Percentiles rank a stretch among this genome's conserved stretches.
These are phyloP conservation scores for Bradypodion pumilum DNA, from an alignment of 2,797 vertebrate species.

Conservation along the genomic window DNA sequence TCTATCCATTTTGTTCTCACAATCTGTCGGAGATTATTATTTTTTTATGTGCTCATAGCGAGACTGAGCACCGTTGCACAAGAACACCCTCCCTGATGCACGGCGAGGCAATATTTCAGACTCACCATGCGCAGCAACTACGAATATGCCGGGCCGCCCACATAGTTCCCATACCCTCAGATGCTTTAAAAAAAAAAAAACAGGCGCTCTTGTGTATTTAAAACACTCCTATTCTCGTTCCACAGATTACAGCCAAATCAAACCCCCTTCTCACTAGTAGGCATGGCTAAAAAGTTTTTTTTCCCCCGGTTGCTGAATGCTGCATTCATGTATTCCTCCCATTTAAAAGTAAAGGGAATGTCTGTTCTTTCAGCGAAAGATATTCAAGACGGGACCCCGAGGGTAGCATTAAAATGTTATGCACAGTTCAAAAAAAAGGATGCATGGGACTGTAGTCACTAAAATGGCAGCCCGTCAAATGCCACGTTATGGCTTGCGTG, in stretches of 20 bases:
- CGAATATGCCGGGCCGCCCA: conserved; percentile 13
- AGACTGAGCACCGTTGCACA: not conserved
- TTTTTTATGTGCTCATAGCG: no score
- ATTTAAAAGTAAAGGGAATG: not conserved
- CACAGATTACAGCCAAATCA: not conserved
- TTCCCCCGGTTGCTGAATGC: not conserved
- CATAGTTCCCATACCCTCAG: conserved; percentile 20
- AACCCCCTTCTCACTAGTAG: no score
- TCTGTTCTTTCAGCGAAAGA: not conserved
- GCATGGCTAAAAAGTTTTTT: not conserved
- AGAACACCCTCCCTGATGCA: not conserved
- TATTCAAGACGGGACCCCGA: accelerated
- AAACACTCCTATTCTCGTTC: not conserved
- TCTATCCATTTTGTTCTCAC: no score
- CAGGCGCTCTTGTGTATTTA: not conserved
- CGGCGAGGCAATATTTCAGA: not conserved
- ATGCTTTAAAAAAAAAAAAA: not conserved
- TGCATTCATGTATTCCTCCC: not conserved
- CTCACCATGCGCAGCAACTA: not conserved
- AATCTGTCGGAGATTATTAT: no score
- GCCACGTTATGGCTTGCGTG: no score
- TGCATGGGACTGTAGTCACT: not conserved
- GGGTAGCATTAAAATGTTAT: not conserved
- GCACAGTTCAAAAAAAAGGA: no score
- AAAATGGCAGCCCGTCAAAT: not conserved